Percentiles rank a stretch among this genome's conserved stretches.
phyloP scores from a whole-genome alignment of 2,113 vertebrate species.

The Paracyprichromis sp. region DNA sequence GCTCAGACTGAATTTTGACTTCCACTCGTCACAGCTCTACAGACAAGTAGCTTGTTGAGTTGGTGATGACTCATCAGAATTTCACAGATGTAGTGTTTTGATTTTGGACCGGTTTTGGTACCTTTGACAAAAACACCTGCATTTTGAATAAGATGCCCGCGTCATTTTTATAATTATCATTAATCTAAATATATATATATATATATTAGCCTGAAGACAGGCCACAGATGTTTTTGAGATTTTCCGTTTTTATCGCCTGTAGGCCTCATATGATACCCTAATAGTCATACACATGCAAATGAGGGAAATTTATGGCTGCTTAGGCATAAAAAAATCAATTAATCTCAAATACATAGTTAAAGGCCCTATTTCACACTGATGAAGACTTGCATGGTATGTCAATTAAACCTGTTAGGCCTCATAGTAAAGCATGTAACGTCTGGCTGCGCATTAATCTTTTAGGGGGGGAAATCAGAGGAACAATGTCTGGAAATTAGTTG shows the following conservation, averaged over 20 bases:
- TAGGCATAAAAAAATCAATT: slow-evolving; percentile 54
- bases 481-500: slow-evolving; percentile 15
- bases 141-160: no score
- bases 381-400: slow-evolving; percentile 41
- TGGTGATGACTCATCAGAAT: background rate
- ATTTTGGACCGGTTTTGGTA: background rate
- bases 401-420: slow-evolving; percentile 54
- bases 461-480: background rate
- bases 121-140: background rate
- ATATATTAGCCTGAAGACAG: background rate
- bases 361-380: slow-evolving; percentile 46
- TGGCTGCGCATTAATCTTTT: slow-evolving; percentile 33
- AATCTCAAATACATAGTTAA: slow-evolving; percentile 54
- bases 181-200: background rate
- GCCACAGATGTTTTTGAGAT: slow-evolving; percentile 20
- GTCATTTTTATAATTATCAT: background rate
- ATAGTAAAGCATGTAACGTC: slow-evolving; percentile 19
- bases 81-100: background rate
- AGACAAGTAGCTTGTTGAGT: background rate
- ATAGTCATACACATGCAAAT: slow-evolving; percentile 51
- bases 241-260: background rate
- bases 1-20: background rate
- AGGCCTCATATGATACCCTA: slow-evolving; percentile 18
- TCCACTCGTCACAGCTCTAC: background rate
- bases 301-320: slow-evolving; percentile 22